These are phyloP conservation scores for Pseudomyrmex dendroicus DNA, from an alignment of 1,140 invertebrate species.

Conservation along the genomic window DNA sequence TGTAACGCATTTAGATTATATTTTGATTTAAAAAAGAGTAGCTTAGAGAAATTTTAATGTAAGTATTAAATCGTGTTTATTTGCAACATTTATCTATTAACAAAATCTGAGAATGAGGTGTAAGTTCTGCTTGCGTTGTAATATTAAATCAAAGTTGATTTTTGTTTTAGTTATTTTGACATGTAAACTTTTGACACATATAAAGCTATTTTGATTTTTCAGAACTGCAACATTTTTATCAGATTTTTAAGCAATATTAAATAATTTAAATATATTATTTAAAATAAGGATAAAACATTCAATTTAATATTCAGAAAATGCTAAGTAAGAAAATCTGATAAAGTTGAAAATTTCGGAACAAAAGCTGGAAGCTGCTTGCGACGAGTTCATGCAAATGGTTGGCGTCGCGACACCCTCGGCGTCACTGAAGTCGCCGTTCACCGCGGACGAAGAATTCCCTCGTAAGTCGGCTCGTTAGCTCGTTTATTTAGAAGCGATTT, in stretches of 20 bases:
- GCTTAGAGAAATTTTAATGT: no score
- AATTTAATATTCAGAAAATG: not conserved
- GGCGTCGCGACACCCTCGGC: slow-evolving; percentile 5
- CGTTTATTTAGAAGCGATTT: slow-evolving; percentile 79
- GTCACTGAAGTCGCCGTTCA: slow-evolving; percentile 29
- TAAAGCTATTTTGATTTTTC: no score
- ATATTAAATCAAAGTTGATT: no score
- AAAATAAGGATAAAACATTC: not conserved
- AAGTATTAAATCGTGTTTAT: no score
- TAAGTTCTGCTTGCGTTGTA: no score
- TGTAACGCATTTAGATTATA: not conserved
- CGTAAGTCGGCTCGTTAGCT: slow-evolving; percentile 80
- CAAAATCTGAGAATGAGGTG: no score
- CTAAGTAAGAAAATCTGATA: slow-evolving; percentile 7
- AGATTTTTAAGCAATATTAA: no score
- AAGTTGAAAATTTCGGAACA: slow-evolving; percentile 5
- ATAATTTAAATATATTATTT: not conserved
- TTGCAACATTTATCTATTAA: no score
- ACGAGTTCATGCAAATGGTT: slow-evolving; percentile 66
- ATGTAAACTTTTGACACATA: no score
- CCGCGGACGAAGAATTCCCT: slow-evolving; percentile 63
- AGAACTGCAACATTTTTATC: no score
- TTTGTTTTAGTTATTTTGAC: no score
- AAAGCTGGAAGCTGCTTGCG: slow-evolving; percentile 17
- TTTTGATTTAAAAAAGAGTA: not conserved